Evolutionary conservation across 2,113 vertebrate species (phyloP), one percentile per base, ranked within the genome.

Genomic region (Amia ocellicauda): DNA sequence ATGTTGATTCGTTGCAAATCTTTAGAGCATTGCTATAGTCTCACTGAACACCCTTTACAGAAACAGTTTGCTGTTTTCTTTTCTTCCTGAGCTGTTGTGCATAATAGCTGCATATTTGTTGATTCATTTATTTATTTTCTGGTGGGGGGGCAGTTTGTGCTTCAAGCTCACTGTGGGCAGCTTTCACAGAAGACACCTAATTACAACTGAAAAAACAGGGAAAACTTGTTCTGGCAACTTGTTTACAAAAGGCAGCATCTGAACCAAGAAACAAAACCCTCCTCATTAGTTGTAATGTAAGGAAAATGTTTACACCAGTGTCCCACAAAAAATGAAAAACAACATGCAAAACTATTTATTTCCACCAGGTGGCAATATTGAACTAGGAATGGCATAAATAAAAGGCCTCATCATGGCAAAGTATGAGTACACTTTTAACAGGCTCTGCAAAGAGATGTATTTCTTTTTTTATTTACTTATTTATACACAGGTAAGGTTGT

Each of bases 311-410:
- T 23, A 62, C 13, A 36, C 31, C 31, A 36, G 5, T 11, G 31
- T 36, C 11, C 11, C n/a, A n/a, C n/a, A n/a, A 62, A 16, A 11
- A 42, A 31, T 19, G 16, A 0, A 29, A 56, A 56, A 28, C 13
- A 36, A 40, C 11, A 28, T 66, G 63, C 43, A 58, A 66, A 58
- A 66, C 22, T 50, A 16, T 50, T 29, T 56, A 9, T 58, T 16
- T 58, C 55, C 63, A 58, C 45, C 28, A 58, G 63, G 63, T 51
- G 63, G 63, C n/a, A 45, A 19, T 41, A 58, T 40, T 58, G 14
- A 63, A 24, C 27, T n/a, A 27, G 27, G 23, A 36, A 22, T 41
- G 29, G 11, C 19, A 56, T 3, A 7, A 29, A 9, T 26, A 8
- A 16, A 56, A 31, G 14, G 31, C 31, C 5, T 7, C 31, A 36